phyloP scores from a whole-genome alignment of 2,888 invertebrate species.

The Labia minor region DNA sequence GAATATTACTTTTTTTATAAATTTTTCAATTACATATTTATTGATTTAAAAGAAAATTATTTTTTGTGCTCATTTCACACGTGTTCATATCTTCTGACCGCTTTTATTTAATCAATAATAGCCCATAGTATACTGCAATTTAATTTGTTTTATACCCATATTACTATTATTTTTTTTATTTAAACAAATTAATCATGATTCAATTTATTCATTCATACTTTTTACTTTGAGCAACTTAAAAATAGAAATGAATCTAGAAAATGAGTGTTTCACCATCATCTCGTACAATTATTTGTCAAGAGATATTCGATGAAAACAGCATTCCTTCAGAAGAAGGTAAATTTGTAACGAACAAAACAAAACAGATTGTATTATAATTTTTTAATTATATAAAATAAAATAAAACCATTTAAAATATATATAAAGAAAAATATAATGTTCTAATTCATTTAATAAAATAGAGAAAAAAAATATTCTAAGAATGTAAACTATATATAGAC shows the following conservation, averaged over 20 bases:
- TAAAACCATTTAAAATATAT: conserved; percentile 18
- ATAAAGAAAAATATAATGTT: too few relatives aligned
- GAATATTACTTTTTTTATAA: neutral
- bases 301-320: conserved; percentile 74
- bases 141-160: neutral
- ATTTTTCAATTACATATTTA: neutral
- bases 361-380: neutral
- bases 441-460: conserved; percentile 13
- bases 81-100: neutral
- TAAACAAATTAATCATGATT: neutral
- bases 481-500: too few relatives aligned
- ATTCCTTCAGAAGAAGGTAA: conserved; percentile 72
- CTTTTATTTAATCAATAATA: neutral
- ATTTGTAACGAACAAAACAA: conserved; percentile 29
- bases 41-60: neutral
- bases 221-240: neutral
- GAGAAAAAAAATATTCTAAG: conserved; percentile 16
- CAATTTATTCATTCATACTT: neutral
- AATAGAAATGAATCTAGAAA: conserved; percentile 25
- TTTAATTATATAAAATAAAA: conserved; percentile 20
- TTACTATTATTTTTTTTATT: neutral
- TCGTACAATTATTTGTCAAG: conserved; percentile 58
- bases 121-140: neutral
- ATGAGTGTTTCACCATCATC: conserved; percentile 25
- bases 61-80: neutral